Percentiles rank a stretch among this genome's conserved stretches.
phyloP scores from a whole-genome alignment of 2,888 invertebrate genomes.

The Cantharis rustica region DNA sequence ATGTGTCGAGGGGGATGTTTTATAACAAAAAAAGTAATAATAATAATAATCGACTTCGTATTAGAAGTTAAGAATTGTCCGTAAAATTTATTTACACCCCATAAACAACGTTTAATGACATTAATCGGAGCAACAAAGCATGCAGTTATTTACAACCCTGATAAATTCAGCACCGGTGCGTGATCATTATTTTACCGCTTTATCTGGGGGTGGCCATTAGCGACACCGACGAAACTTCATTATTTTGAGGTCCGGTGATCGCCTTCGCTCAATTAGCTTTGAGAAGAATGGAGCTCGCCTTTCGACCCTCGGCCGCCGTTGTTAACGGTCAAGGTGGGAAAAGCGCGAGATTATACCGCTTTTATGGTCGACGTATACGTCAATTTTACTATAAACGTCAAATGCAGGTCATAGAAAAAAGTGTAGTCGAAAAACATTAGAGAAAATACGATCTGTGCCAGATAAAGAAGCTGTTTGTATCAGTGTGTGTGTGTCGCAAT shows the following conservation, averaged over 20 bases:
- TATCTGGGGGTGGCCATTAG: conserved; percentile 40
- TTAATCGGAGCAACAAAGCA: conserved; percentile 49
- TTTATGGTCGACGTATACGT: conserved; percentile 37
- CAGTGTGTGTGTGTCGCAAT: conserved; percentile 54
- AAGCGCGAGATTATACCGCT: conserved; percentile 36
- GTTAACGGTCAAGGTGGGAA: conserved; percentile 35
- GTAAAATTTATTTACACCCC: conserved; percentile 43
- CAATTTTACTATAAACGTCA: conserved; percentile 39
- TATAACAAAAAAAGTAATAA: neutral
- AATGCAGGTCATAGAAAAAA: conserved; percentile 29
- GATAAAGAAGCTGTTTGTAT: conserved; percentile 46
- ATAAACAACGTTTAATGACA: conserved; percentile 50
- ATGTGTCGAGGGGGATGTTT: neutral
- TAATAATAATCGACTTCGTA: conserved; percentile 7
- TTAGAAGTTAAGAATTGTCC: conserved; percentile 1
- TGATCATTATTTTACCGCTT: conserved; percentile 48
- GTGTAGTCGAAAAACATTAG: conserved; percentile 27
- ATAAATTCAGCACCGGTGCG: conserved; percentile 44
- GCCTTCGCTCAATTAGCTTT: conserved; percentile 65
- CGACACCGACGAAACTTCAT: conserved; percentile 48
- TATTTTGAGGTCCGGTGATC: conserved; percentile 43
- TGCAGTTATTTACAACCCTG: conserved; percentile 44
- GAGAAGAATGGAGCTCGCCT: conserved; percentile 57
- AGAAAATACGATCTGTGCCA: conserved; percentile 38
- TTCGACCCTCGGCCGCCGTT: conserved; percentile 20